These are phyloP conservation scores for Subacronicta megacephala DNA, from an alignment of 2,888 invertebrate species.

Conservation along the genomic window DNA sequence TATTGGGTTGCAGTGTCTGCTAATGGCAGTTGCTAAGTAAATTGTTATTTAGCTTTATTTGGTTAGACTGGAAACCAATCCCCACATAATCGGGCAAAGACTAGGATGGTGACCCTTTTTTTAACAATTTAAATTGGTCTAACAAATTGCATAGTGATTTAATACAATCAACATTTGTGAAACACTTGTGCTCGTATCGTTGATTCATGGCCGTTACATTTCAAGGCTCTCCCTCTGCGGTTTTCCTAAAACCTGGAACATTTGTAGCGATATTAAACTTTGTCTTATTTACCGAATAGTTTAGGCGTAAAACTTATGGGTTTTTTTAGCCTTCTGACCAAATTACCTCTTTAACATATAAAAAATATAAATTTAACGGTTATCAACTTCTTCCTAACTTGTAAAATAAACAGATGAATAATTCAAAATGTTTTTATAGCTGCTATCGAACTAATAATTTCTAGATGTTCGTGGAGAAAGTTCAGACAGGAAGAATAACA, in stretches of 20 bases:
- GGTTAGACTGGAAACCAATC: no score
- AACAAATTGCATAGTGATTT: conserved; percentile 66
- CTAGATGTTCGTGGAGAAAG: not conserved
- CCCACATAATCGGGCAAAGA: no score
- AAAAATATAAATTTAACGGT: not conserved
- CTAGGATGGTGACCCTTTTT: no score
- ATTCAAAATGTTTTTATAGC: not conserved
- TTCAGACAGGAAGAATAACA: conserved; percentile 3
- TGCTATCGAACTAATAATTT: not conserved
- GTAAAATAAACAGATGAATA: conserved; percentile 7
- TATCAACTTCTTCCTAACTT: conserved; percentile 6
- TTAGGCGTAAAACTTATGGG: not conserved
- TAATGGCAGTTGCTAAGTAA: no score
- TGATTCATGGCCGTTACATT: conserved; percentile 60
- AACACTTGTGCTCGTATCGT: conserved; percentile 44
- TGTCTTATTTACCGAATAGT: conserved; percentile 12
- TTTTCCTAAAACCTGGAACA: conserved; percentile 39
- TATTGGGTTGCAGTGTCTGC: no score
- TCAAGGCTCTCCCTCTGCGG: conserved; percentile 46
- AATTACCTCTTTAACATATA: no score
- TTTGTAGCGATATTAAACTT: conserved; percentile 24
- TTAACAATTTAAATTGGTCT: conserved; percentile 41
- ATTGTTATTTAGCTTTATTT: no score
- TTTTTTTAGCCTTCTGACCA: no score
- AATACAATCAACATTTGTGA: conserved; percentile 56